Base-by-base conservation (phyloP, 2,113 vertebrate genomes). In the Chitala chitala region DNA sequence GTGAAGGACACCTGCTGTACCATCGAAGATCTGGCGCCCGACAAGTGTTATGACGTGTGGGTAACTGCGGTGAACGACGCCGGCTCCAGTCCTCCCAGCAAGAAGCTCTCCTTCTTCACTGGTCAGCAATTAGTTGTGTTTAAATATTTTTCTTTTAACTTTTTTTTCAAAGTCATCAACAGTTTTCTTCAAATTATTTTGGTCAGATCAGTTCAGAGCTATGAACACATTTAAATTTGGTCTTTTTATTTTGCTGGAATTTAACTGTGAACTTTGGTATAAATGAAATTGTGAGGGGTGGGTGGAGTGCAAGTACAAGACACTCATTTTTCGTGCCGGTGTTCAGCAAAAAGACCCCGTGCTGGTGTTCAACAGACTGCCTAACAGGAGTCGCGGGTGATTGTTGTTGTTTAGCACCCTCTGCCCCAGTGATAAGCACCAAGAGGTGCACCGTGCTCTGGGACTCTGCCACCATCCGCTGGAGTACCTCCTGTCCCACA, bases 1-100 rank as follows among this genome's bases (percentile, higher is more conserved):
- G 96, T 98, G 83, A 98, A 98, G 81, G 96, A 98, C 85, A 96
- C 94, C 78, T 95, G 92, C 82, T 98, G 94, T 77, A 89, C 92
- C 72, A 89, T 99, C 84, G 96, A 98, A 82, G 95, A 98, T 73
- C 79, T 98, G 82, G 94, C 96, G 61, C 92, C 96, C 26, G 93
- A 95, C 82, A 92, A 69, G 79, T 89, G 83, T 69, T 98, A 98
- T 82, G 92, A 92, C 64, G 95, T 98, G 69, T 98, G 97, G 95
- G 91, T 98, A 78, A 98, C 97, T 94, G 95, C 96, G 61, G 92
- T 98, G 84, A 98, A 99, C 80, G 88, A 94, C 71, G 91, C 92
- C 0, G 96, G 96, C 72, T 98, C 95, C 83, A 98, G 96, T 76
- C 87, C 98, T 79, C 95, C 96, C 75, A 98, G 94, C 38, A 93